A percentile compares a stretch with the other conserved stretches of the same genome.
Evolutionary conservation across 2,113 vertebrate species (phyloP).

Genomic region (Anguilla japonica): DNA sequence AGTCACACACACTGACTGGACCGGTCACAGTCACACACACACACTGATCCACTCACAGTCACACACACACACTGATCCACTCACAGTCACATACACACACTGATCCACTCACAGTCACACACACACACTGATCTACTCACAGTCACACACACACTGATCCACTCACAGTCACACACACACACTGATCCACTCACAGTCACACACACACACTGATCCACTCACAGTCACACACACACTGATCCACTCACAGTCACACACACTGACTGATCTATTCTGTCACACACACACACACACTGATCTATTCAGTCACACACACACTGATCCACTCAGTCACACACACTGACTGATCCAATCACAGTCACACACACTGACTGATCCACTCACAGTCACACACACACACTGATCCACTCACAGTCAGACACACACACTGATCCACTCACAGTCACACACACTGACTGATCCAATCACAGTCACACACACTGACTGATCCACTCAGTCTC

Average conservation of each 20-base stretch:
- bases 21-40: not conserved
- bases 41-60: not conserved
- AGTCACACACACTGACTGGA: not conserved
- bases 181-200: not conserved
- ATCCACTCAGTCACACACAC: constrained; percentile 1
- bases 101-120: not conserved
- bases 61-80: not conserved
- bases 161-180: constrained; percentile 29
- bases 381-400: not conserved
- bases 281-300: too few species aligned
- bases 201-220: not conserved
- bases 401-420: constrained; percentile 28
- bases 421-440: constrained; percentile 20
- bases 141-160: not conserved
- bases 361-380: not conserved
- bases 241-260: not conserved
- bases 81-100: not conserved
- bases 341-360: not conserved
- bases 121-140: constrained; percentile 31
- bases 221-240: not conserved
- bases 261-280: too few species aligned
- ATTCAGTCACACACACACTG: not conserved
- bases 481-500: not conserved
- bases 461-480: not conserved
- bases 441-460: constrained; percentile 25